Conservation (phyloP, 2,888 invertebrate species). For the Phengaris arion region DNA sequence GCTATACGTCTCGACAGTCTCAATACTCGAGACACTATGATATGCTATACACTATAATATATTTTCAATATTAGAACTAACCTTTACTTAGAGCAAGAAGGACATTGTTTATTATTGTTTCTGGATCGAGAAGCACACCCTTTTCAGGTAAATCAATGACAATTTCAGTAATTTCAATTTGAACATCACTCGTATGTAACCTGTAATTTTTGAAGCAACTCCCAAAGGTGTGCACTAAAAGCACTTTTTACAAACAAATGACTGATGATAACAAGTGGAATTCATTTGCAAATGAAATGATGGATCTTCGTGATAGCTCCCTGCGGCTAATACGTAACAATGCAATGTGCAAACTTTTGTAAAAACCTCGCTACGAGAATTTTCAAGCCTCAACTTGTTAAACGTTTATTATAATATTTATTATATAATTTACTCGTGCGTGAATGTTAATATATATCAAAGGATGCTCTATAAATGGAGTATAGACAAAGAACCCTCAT, state of each 20-base stretch:
- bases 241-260: neutral
- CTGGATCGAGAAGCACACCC: too few relatives aligned
- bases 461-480: neutral
- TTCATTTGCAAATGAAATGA: conserved; percentile 5
- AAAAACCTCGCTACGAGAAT: neutral
- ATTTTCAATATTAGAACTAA: neutral
- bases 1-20: too few relatives aligned
- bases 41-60: too few relatives aligned
- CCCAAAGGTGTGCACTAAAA: neutral
- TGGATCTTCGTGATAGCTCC: conserved; percentile 2
- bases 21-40: too few relatives aligned
- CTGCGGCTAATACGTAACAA: neutral
- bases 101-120: too few relatives aligned
- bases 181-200: too few relatives aligned
- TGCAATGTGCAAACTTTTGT: conserved; percentile 2
- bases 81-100: neutral
- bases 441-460: neutral
- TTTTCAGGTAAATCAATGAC: too few relatives aligned
- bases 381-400: neutral
- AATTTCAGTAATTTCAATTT: too few relatives aligned
- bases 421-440: conserved; percentile 14
- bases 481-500: neutral
- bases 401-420: too few relatives aligned
- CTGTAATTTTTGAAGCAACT: neutral
- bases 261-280: neutral